Percentiles rank a stretch among this genome's conserved stretches.
Conservation (phyloP, 2,888 invertebrate species). For the Esperia sulphurella region DNA sequence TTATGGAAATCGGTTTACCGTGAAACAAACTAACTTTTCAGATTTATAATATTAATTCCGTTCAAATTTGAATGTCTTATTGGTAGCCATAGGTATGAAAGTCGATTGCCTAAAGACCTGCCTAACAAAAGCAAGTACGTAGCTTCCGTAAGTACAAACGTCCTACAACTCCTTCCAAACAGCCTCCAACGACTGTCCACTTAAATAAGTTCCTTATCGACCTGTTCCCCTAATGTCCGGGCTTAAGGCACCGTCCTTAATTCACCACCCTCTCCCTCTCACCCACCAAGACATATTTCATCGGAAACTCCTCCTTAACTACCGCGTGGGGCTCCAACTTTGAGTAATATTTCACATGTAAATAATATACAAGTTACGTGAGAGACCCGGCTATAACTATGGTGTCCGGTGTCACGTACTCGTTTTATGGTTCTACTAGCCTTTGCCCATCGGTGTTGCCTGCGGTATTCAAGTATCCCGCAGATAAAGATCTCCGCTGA, state of each 20-base stretch:
- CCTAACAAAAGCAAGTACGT: no score
- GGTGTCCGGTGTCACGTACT: constrained; percentile 25
- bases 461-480: no score
- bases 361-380: constrained; percentile 53
- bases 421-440: constrained; percentile 14
- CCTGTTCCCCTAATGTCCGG: constrained; percentile 43
- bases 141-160: background rate
- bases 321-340: constrained; percentile 58
- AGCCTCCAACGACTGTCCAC: constrained; percentile 18
- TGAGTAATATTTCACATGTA: constrained; percentile 66
- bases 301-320: constrained; percentile 68
- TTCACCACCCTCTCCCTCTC: constrained; percentile 29
- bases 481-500: no score
- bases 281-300: constrained; percentile 75
- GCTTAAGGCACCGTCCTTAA: constrained; percentile 70
- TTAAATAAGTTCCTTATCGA: constrained; percentile 58
- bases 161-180: background rate
- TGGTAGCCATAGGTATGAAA: no score
- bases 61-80: no score
- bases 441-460: background rate
- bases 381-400: background rate
- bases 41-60: no score
- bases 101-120: no score
- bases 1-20: no score
- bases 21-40: no score